Evolutionary conservation across 2,113 vertebrate genomes (phyloP).

Genomic region (Hemiscyllium ocellatum): DNA sequence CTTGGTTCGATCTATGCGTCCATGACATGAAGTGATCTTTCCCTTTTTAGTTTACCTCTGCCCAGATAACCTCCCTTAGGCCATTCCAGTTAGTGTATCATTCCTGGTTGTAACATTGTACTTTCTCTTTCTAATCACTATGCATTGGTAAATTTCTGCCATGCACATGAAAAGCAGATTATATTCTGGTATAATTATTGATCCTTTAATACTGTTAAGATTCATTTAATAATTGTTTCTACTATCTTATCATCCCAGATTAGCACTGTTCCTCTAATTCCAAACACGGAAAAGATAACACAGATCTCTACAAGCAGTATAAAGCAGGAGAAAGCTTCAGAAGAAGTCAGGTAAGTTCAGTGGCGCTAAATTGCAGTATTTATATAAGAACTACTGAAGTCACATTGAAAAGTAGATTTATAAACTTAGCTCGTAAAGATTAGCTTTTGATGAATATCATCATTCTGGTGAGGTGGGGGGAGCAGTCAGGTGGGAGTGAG

Average conservation of each 20-base stretch:
- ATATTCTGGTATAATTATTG: background rate
- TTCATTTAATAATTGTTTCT: background rate
- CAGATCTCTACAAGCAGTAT: background rate
- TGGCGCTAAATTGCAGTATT: background rate
- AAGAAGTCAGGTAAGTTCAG: slow-evolving; percentile 12
- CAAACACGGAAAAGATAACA: background rate
- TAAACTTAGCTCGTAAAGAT: background rate
- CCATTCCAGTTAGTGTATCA: too few species aligned
- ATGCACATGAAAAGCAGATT: background rate
- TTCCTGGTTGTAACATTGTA: background rate
- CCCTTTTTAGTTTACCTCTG: background rate
- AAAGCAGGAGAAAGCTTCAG: background rate
- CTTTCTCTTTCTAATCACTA: background rate
- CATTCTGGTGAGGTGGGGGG: too few species aligned
- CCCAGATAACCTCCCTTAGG: too few species aligned
- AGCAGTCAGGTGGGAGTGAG: too few species aligned
- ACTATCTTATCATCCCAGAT: background rate
- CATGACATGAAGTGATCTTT: background rate
- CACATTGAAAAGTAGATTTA: background rate
- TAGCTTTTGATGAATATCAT: background rate
- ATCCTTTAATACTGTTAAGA: background rate
- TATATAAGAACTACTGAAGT: background rate
- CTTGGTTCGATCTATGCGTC: background rate
- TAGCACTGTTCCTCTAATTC: background rate
- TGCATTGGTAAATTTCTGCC: background rate